phyloP scores from a whole-genome alignment of 2,113 vertebrate species.

The Heptranchias perlo region DNA sequence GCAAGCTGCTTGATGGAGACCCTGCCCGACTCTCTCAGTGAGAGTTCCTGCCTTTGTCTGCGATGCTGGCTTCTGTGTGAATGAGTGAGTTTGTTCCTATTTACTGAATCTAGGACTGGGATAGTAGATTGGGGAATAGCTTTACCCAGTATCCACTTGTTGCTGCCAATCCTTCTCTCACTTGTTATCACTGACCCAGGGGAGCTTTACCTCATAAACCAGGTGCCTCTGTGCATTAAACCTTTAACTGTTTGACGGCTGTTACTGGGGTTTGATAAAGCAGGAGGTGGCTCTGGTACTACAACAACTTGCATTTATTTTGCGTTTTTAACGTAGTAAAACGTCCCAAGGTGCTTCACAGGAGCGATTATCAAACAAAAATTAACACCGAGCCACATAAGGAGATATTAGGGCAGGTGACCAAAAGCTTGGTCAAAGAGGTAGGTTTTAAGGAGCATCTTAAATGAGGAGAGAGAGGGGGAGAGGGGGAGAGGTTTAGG shows the following conservation, averaged over 20 bases:
- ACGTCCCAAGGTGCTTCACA: too few species aligned
- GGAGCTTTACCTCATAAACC: slow-evolving; percentile 61
- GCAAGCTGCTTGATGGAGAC: too few species aligned
- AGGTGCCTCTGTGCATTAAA: slow-evolving; percentile 75
- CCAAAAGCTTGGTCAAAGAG: too few species aligned
- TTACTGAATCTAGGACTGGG: neutral
- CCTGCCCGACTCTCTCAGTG: neutral
- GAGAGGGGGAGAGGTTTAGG: too few species aligned
- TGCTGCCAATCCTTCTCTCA: slow-evolving; percentile 49
- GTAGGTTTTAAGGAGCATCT: too few species aligned
- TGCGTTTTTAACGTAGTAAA: too few species aligned
- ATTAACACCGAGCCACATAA: too few species aligned
- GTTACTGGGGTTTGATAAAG: slow-evolving; percentile 33
- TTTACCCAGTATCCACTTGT: slow-evolving; percentile 44
- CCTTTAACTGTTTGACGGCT: slow-evolving; percentile 66
- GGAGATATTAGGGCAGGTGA: too few species aligned
- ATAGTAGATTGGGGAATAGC: neutral
- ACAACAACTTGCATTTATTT: neutral
- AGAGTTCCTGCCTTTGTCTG: neutral
- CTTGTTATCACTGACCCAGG: slow-evolving; percentile 55
- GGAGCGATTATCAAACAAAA: too few species aligned
- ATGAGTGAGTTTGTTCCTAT: neutral
- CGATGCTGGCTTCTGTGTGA: neutral
- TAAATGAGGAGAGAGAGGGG: too few species aligned
- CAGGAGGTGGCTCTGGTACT: neutral